Evolutionary conservation across 2,888 invertebrate species (phyloP), one percentile per base, ranked within the genome.

Genomic region (Netelia fuscicornis): DNA sequence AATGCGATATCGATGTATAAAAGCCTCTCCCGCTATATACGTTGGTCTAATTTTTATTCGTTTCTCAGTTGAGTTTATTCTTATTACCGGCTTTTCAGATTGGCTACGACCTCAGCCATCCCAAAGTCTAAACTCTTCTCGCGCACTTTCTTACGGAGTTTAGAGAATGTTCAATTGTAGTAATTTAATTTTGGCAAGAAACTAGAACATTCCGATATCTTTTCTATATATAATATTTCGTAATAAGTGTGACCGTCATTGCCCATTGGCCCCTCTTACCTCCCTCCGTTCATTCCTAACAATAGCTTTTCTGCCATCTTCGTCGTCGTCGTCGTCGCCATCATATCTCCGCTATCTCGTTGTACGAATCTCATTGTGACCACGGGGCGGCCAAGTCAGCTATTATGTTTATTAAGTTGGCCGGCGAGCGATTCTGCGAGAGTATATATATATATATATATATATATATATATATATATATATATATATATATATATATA

Each of bases 401-500:
- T 93, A 93, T 93, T 93, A 93, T 92, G 93, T 93, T 93, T 93
- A 93, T 93, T 93, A 93, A 93, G 93, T 93, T 93, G 92, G 90
- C 88, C 89, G 65, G 44, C 54, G 88, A 86, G 86, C 89, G 84
- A 17, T 52, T 23, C 58, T 44, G 48, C 5, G 74, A 71, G 58
- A 20, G 67, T 13, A 30, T 82, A 20, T 56, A 42, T 72, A 20
- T 44, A 37, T 30, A 17, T 17, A 30, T 30, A 17, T 17, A 30
- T 30, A 17, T n/a, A n/a, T n/a, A n/a, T n/a, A n/a, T 17, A 56
- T 56, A 23, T 37, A n/a, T n/a, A 54, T 17, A 56, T 56, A 23
- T 13, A 30, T 82, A 20, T 56, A 42, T 72, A 20, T 44, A 37
- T 13, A 30, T 82, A 20, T 56, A 42, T 72, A 20, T 44, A 37